phyloP scores from a whole-genome alignment of 2,888 invertebrate genomes.

The Cephus pygmeus region DNA sequence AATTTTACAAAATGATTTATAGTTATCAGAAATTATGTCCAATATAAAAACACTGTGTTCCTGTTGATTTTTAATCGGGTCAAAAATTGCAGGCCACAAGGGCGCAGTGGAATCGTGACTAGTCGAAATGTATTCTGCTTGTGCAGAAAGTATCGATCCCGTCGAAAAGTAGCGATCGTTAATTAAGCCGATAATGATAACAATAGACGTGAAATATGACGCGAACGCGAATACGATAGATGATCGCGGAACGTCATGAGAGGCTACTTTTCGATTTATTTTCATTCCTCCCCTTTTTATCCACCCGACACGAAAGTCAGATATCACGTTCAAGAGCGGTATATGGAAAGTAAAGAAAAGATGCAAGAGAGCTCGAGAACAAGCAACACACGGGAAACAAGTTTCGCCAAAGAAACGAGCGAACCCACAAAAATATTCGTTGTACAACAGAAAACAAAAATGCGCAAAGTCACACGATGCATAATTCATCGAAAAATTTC shows the following conservation, averaged over 20 bases:
- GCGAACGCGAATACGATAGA: neutral
- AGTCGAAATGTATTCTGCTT: neutral
- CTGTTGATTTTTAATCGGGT: too few species aligned
- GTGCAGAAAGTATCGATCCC: neutral
- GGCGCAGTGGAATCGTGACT: neutral
- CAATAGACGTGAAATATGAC: neutral
- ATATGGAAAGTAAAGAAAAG: neutral
- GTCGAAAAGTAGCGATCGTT: neutral
- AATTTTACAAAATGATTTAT: too few species aligned
- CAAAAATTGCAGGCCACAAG: too few species aligned
- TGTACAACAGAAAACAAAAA: neutral
- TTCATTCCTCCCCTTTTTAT: neutral
- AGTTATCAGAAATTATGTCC: too few species aligned
- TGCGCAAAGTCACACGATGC: neutral
- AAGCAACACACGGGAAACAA: neutral
- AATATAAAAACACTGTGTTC: too few species aligned
- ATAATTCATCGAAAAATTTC: neutral
- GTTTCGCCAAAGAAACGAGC: neutral
- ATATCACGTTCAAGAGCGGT: neutral
- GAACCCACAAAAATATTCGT: neutral
- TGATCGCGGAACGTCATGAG: neutral
- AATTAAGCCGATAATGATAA: neutral
- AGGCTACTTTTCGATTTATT: neutral
- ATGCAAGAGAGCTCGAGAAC: neutral
- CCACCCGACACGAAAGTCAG: neutral